phyloP scores from a whole-genome alignment of 2,113 vertebrate genomes.

The Blennius ocellaris region DNA sequence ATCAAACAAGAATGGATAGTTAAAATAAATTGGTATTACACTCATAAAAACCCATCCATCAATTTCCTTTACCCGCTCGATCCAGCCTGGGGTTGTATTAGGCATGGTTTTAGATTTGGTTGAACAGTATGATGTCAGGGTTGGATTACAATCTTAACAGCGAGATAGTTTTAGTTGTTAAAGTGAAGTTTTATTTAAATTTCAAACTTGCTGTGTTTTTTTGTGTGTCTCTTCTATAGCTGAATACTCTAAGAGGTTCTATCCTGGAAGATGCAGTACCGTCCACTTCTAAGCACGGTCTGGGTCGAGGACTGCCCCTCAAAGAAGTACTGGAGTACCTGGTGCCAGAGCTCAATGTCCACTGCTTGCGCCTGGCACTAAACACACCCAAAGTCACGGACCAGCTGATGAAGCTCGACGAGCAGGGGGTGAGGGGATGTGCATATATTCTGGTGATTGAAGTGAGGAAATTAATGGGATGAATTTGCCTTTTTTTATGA shows the following conservation, averaged over 20 bases:
- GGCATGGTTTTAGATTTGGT: too few species aligned
- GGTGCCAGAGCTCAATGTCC: constrained; percentile 93
- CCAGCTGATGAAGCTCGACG: constrained; percentile 98
- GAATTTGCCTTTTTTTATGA: neutral
- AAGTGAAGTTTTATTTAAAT: too few species aligned
- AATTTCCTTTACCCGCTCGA: too few species aligned
- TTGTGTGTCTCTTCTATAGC: constrained; percentile 75
- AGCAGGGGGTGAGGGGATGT: constrained; percentile 91
- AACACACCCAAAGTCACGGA: constrained; percentile 98
- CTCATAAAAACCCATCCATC: too few species aligned
- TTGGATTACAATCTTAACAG: too few species aligned
- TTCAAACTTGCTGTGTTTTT: too few species aligned
- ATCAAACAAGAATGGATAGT: too few species aligned
- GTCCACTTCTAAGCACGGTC: constrained; percentile 96
- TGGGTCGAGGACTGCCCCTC: constrained; percentile 93
- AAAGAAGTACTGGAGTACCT: constrained; percentile 97
- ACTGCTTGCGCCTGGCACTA: constrained; percentile 95
- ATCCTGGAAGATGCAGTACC: constrained; percentile 95
- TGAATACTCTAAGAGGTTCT: constrained; percentile 94
- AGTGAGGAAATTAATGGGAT: neutral
- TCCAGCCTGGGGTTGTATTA: too few species aligned
- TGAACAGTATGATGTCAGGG: too few species aligned
- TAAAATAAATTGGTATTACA: too few species aligned
- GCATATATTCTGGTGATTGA: neutral
- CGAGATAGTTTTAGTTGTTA: too few species aligned